phyloP scores from a whole-genome alignment of 2,113 vertebrate species.

The Anhinga rufa region DNA sequence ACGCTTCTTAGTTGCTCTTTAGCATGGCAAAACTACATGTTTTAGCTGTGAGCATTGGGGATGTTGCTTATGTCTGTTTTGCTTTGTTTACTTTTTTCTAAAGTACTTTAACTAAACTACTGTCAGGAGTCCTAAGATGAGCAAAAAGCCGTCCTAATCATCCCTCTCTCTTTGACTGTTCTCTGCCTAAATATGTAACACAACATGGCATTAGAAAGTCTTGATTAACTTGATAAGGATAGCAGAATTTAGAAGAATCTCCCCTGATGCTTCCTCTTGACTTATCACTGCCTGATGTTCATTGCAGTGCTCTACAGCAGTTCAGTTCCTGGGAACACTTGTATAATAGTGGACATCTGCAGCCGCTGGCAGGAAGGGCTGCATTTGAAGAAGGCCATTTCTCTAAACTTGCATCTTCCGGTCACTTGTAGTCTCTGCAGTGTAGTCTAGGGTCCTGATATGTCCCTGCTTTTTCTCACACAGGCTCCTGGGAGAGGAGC shows the following conservation, averaged over 20 bases:
- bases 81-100: not conserved
- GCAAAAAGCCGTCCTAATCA: not conserved
- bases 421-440: not conserved
- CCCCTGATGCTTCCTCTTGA: fast-evolving
- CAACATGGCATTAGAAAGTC: not conserved
- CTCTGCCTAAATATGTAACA: not conserved
- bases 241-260: not conserved
- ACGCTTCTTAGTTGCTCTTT: not conserved
- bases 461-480: not conserved
- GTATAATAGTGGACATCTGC: not conserved
- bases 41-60: not conserved
- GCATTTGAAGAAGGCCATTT: not conserved
- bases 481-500: not conserved
- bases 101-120: not conserved
- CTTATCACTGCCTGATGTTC: not conserved
- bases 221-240: not conserved
- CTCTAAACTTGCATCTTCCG: not conserved
- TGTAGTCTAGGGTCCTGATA: not conserved
- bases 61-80: not conserved
- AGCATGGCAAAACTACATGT: not conserved
- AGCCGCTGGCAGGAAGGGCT: not conserved
- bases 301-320: not conserved
- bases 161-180: not conserved
- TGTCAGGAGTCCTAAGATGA: not conserved
- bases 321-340: not conserved